A percentile compares a stretch with the other conserved stretches of the same genome.
These are phyloP conservation scores for Todiramphus chloris DNA, from an alignment of 2,113 vertebrate genomes.

Conservation along the genomic window DNA sequence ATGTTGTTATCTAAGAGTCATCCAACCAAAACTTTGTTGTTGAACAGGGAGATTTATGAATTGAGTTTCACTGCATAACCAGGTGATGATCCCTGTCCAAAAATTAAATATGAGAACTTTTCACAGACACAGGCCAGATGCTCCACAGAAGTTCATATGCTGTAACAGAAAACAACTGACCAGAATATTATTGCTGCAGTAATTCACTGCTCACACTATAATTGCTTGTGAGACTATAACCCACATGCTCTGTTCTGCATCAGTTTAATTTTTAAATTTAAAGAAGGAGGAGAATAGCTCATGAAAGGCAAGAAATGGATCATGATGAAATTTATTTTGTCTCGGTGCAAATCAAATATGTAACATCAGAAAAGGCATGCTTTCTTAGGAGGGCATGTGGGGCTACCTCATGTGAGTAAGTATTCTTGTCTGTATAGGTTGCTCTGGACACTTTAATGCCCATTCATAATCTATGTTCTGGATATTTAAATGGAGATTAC, in stretches of 20 bases:
- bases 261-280: neutral
- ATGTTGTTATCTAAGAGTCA: neutral
- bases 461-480: neutral
- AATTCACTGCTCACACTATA: neutral
- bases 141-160: neutral
- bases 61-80: neutral
- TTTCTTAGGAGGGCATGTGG: neutral
- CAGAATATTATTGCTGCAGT: neutral
- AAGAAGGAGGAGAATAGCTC: neutral
- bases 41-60: conserved; percentile 42
- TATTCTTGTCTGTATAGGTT: neutral
- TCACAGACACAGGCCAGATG: conserved; percentile 1
- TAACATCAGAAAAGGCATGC: neutral
- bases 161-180: conserved; percentile 22
- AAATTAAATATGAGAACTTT: conserved; percentile 34
- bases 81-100: conserved; percentile 19
- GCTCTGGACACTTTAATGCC: neutral
- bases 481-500: neutral
- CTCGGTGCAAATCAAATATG: neutral
- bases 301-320: neutral
- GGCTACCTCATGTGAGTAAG: neutral
- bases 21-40: conserved; percentile 25
- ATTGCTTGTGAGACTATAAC: neutral
- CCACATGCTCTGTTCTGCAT: neutral
- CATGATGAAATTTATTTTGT: neutral